Conservation (phyloP, 1,140 invertebrate genomes). For the Eufriesea mexicana region DNA sequence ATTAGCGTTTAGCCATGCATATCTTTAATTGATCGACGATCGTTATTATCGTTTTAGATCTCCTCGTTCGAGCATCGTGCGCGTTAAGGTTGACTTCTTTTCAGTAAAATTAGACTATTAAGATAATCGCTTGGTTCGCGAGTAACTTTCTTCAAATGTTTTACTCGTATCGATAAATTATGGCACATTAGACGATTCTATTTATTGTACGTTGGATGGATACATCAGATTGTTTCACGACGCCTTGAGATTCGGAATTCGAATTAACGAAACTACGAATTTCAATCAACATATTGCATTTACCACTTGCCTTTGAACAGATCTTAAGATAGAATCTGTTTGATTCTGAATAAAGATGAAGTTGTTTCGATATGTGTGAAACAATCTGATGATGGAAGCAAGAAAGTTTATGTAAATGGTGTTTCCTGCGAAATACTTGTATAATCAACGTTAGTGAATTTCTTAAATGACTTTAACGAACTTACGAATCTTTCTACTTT, state of each 20-base stretch:
- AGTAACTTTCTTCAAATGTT: not conserved
- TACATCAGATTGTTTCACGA: not conserved
- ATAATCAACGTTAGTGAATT: not conserved
- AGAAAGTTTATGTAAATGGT: not conserved
- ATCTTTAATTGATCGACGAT: not conserved
- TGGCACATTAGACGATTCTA: not conserved
- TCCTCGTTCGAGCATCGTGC: not conserved
- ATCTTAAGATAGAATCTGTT: not conserved
- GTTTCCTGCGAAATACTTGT: not conserved
- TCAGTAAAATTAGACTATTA: not conserved
- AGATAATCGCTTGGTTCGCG: not conserved
- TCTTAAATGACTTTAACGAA: not conserved
- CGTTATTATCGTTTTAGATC: not conserved
- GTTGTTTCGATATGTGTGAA: not conserved
- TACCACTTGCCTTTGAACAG: not conserved
- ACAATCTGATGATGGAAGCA: not conserved
- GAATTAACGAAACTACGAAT: not conserved
- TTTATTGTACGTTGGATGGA: slow-evolving; percentile 5
- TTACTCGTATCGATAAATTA: not conserved
- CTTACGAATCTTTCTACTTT: not conserved
- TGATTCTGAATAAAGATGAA: not conserved
- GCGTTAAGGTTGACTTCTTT: not conserved
- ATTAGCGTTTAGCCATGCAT: not conserved
- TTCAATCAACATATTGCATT: not conserved
- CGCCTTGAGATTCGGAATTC: not conserved